Conservation (phyloP, 2,888 invertebrate genomes). For the Sisyra nigra region DNA sequence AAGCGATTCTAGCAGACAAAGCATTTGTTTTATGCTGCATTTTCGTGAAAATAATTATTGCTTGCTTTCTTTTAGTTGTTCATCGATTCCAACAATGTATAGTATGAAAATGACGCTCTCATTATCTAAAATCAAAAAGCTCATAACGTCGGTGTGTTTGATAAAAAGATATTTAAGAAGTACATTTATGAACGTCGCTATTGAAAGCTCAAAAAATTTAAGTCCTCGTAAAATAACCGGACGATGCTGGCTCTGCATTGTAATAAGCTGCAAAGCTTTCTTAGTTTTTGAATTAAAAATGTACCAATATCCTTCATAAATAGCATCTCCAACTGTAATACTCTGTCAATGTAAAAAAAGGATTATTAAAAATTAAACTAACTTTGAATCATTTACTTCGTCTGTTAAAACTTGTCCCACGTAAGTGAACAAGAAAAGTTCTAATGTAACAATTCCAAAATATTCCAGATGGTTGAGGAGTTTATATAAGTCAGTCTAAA, state of each 20-base stretch:
- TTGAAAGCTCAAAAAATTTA: slow-evolving; percentile 13
- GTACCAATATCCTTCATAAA: slow-evolving; percentile 12
- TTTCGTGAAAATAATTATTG: too few relatives aligned
- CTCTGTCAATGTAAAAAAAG: slow-evolving; percentile 11
- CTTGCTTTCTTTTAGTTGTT: too few relatives aligned
- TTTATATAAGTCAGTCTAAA: background rate
- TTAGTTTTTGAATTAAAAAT: slow-evolving; percentile 9
- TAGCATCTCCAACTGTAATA: slow-evolving; percentile 6
- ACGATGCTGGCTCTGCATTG: slow-evolving; percentile 10
- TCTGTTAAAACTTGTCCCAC: background rate
- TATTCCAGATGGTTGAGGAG: background rate
- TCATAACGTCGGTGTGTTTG: too few relatives aligned
- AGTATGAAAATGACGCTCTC: too few relatives aligned
- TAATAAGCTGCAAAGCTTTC: slow-evolving; percentile 10
- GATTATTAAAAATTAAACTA: slow-evolving; percentile 14
- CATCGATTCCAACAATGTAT: too few relatives aligned
- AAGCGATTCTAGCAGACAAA: too few relatives aligned
- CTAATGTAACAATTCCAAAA: background rate
- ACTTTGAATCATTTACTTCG: slow-evolving; percentile 12
- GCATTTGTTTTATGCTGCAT: too few relatives aligned
- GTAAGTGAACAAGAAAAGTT: background rate
- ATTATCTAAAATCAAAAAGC: too few relatives aligned
- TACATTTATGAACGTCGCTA: slow-evolving; percentile 8
- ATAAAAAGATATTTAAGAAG: too few relatives aligned
- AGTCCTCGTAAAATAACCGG: slow-evolving; percentile 12